These are phyloP conservation scores for Rhizomys pruinosus DNA, from an alignment of 2,113 vertebrate species.

Conservation along the genomic window DNA sequence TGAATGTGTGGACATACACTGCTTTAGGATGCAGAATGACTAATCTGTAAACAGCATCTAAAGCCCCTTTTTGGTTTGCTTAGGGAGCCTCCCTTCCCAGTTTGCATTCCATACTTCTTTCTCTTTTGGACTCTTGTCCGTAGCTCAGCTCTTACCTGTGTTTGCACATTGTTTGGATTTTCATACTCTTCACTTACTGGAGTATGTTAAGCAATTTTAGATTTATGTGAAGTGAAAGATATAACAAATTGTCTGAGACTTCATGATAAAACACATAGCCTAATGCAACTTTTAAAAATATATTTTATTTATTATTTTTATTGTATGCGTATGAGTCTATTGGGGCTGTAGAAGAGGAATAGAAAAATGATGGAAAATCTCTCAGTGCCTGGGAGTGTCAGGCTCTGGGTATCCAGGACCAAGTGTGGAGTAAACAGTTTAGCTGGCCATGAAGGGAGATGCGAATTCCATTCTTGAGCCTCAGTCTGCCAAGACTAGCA, in stretches of 20 bases:
- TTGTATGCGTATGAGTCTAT: no score
- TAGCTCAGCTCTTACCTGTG: not conserved
- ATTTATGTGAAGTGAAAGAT: not conserved
- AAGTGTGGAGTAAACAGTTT: no score
- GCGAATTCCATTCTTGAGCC: no score
- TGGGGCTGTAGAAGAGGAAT: no score
- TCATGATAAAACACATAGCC: not conserved
- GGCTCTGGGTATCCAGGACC: no score
- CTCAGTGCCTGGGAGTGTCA: no score
- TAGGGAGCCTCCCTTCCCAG: not conserved
- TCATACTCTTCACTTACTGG: constrained; percentile 12
- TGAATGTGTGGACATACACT: not conserved
- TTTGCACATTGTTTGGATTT: constrained; percentile 9
- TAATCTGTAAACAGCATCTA: not conserved
- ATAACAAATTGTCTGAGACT: not conserved
- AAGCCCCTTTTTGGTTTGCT: not conserved
- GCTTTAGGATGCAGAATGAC: not conserved
- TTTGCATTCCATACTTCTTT: fast-evolving
- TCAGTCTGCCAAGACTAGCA: no score
- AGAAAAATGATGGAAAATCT: no score
- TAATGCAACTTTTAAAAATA: no score
- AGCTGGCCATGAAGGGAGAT: no score
- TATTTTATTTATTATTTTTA: no score
- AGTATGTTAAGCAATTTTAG: constrained; percentile 7
- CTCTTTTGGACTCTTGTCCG: not conserved